Conservation (phyloP, 2,888 invertebrate genomes). For the Drosophila sordidula region DNA sequence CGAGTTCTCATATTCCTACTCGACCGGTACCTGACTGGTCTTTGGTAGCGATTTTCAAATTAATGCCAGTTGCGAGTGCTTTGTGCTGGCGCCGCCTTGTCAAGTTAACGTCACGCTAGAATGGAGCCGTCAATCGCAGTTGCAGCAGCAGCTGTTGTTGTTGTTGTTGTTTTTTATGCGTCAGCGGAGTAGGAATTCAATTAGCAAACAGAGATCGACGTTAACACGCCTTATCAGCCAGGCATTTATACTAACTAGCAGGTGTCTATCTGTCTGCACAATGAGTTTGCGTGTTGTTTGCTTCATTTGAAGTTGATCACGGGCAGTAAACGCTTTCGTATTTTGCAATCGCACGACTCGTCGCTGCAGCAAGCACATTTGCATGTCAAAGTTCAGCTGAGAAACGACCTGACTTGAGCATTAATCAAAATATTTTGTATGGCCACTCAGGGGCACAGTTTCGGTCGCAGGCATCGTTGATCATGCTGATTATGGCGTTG, state of each 20-base stretch:
- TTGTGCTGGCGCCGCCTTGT: constrained; percentile 54
- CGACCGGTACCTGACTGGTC: constrained; percentile 11
- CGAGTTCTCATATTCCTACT: constrained; percentile 4
- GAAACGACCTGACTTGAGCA: constrained; percentile 41
- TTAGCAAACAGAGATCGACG: constrained; percentile 47
- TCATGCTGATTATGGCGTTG: constrained; percentile 68
- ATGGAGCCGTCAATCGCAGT: constrained; percentile 58
- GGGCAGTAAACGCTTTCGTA: constrained; percentile 4
- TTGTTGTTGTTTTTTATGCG: constrained; percentile 24
- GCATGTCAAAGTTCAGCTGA: constrained; percentile 65
- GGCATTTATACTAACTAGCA: constrained; percentile 34
- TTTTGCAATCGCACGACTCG: constrained; percentile 40
- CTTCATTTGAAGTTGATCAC: constrained; percentile 13
- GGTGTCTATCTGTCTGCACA: constrained; percentile 21
- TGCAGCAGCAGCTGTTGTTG: constrained; percentile 10
- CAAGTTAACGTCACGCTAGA: constrained; percentile 67
- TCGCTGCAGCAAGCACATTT: constrained; percentile 20
- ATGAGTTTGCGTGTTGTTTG: constrained; percentile 9
- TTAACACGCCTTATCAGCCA: constrained; percentile 56
- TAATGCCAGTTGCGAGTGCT: constrained; percentile 32
- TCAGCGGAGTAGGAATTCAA: constrained; percentile 51
- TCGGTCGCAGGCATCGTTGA: constrained; percentile 53
- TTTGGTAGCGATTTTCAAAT: constrained; percentile 35
- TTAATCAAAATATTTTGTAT: constrained; percentile 63
- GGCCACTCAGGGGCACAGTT: constrained; percentile 46